Evolutionary conservation across 2,797 vertebrate genomes (phyloP).

Genomic region (Gallinago nigripennis): DNA sequence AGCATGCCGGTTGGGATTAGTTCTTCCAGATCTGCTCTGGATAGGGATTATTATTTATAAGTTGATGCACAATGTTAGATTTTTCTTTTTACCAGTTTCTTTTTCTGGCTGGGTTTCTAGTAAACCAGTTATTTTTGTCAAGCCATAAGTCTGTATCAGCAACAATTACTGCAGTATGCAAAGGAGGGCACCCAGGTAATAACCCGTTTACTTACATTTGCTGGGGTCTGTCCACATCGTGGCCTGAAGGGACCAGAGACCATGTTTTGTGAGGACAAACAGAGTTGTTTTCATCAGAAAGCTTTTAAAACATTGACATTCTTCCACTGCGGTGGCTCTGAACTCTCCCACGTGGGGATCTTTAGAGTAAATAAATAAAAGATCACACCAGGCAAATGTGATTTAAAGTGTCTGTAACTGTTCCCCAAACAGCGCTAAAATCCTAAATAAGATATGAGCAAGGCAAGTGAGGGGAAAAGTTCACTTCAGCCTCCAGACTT

Average conservation of each 20-base stretch:
- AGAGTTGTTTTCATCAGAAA: not conserved
- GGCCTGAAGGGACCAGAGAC: not conserved
- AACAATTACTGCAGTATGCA: not conserved
- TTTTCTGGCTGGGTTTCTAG: not conserved
- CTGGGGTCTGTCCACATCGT: not conserved
- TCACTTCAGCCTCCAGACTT: not conserved
- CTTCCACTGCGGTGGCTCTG: not conserved
- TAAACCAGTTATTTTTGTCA: not conserved
- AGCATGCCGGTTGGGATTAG: not conserved
- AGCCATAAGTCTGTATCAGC: not conserved
- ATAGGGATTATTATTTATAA: not conserved
- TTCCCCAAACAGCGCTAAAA: conserved; percentile 18
- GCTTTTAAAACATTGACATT: conserved; percentile 10
- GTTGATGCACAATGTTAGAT: not conserved
- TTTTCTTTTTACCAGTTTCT: not conserved
- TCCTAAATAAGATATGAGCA: conserved; percentile 31
- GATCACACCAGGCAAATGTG: conserved; percentile 30
- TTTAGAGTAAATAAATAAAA: conserved; percentile 56
- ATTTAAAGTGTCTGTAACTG: conserved; percentile 44
- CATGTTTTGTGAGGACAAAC: not conserved
- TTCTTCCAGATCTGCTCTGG: not conserved
- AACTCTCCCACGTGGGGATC: not conserved
- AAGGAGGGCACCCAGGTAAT: not conserved
- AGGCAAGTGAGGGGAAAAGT: not conserved
- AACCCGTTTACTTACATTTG: not conserved